Conservation (phyloP, 1,140 invertebrate species). For the Eubasilissa regina region DNA sequence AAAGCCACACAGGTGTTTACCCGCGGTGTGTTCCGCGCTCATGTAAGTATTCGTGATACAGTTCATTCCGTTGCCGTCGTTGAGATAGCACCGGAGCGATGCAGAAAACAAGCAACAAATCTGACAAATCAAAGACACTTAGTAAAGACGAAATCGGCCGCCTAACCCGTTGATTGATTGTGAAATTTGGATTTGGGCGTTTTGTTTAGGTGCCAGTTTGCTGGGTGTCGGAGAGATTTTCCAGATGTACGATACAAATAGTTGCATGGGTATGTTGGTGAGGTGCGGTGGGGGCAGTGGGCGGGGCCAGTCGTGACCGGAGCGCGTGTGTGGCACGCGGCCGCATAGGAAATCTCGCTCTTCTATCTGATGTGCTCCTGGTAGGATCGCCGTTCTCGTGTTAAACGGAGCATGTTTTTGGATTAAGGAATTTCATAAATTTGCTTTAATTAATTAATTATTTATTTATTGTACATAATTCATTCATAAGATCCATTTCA, state of each 20-base stretch:
- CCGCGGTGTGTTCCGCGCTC: constrained; percentile 24
- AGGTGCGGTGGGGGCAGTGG: constrained; percentile 38
- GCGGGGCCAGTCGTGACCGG: constrained; percentile 48
- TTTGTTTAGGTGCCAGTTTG: not conserved
- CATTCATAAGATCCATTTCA: too few species aligned
- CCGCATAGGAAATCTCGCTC: constrained; percentile 38
- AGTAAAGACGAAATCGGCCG: not conserved
- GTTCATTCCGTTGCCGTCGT: constrained; percentile 35
- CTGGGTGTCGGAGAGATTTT: not conserved
- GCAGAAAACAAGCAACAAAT: not conserved
- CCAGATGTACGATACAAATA: too few species aligned
- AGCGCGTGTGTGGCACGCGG: constrained; percentile 58
- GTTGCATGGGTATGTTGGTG: not conserved
- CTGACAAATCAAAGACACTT: not conserved
- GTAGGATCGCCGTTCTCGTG: not conserved
- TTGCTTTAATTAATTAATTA: not conserved
- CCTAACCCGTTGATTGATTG: not conserved
- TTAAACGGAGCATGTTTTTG: constrained; percentile 9
- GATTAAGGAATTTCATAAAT: not conserved
- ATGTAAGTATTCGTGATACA: constrained; percentile 32
- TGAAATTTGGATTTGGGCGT: not conserved
- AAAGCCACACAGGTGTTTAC: constrained; percentile 51
- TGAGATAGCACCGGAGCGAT: not conserved
- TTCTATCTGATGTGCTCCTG: constrained; percentile 28
- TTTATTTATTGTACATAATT: not conserved